A percentile compares a stretch with the other conserved stretches of the same genome.
Evolutionary conservation across 1,140 invertebrate species (phyloP).

Genomic region (Diachasma alloeum): DNA sequence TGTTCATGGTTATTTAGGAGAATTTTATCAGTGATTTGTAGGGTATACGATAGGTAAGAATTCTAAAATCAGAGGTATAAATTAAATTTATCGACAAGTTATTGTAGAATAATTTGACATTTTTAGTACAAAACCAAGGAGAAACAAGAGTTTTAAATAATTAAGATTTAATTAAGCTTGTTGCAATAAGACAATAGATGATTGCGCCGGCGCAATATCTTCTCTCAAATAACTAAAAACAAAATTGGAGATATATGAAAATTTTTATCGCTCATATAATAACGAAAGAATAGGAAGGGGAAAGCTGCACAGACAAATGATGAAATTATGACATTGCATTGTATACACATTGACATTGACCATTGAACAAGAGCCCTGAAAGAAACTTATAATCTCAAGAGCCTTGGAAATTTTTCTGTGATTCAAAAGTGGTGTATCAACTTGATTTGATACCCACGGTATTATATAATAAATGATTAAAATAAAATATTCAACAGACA

Average conservation of each 20-base stretch:
- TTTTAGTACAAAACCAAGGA: conserved; percentile 6
- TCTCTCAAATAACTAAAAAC: background rate
- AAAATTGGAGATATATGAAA: conserved; percentile 6
- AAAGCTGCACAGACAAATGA: background rate
- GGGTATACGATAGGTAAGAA: background rate
- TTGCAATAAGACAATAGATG: background rate
- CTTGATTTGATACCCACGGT: background rate
- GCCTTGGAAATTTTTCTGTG: conserved; percentile 28
- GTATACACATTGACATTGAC: conserved; percentile 9
- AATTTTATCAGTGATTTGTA: background rate
- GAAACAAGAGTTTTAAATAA: background rate
- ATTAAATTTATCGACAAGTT: background rate
- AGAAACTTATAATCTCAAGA: conserved; percentile 7
- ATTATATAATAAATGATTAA: conserved; percentile 5
- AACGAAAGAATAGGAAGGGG: background rate
- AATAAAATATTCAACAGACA: conserved; percentile 9
- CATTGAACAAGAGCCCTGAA: conserved; percentile 17
- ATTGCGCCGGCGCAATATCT: conserved; percentile 7
- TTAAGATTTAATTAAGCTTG: conserved; percentile 5
- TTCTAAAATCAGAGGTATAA: background rate
- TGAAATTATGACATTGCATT: background rate
- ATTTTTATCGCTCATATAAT: conserved; percentile 11
- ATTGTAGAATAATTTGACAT: background rate
- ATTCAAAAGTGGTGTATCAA: conserved; percentile 12
- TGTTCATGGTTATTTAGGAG: background rate